Evolutionary conservation across 2,888 invertebrate genomes (phyloP), one percentile per base, ranked within the genome.

Genomic region (Acleris emargana): DNA sequence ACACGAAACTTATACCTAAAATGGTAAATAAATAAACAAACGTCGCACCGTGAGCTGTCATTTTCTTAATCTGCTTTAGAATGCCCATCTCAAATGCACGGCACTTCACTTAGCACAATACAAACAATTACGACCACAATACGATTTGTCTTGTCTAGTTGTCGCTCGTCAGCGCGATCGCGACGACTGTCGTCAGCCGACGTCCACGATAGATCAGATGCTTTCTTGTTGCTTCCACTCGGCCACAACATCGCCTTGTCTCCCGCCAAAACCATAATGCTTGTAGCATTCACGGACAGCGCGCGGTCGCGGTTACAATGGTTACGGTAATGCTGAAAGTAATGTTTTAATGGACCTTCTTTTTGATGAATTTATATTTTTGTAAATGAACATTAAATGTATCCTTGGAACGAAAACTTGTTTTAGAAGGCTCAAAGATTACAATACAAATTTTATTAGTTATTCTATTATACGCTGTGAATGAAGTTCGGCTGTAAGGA

Each of bases 51-150:
- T 87, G 74, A 63, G 79, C 76, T 6, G 90, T 83, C 78, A 91
- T 89, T 80, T 83, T 91, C 80, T 88, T 91, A 54, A 92, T 87
- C 73, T 92, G 91, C 79, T 91, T 91, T 62, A 92, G 75, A 75
- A 92, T 90, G 57, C 91, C 91, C 91, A 92, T 92, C 57, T 69
- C 72, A 58, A 28, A 68, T 53, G 59, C 68, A 73, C 71, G 68
- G 61, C 64, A 73, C 76, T 71, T 68, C 62, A 62, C 68, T 64
- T 52, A 32, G 58, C 63, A 68, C 69, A 62, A 47, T 62, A 67
- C 69, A 70, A 66, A 64, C 70, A 70, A 73, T 66, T 28, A 59
- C 51, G 43, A 28, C 50, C 59, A 67, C 67, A 59, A 58, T 67
- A 59, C 66, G 69, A 59, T 54, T 51, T n/a, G 51, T 45, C 54